phyloP scores from a whole-genome alignment of 2,888 invertebrate genomes.

The Amphipyra berbera region DNA sequence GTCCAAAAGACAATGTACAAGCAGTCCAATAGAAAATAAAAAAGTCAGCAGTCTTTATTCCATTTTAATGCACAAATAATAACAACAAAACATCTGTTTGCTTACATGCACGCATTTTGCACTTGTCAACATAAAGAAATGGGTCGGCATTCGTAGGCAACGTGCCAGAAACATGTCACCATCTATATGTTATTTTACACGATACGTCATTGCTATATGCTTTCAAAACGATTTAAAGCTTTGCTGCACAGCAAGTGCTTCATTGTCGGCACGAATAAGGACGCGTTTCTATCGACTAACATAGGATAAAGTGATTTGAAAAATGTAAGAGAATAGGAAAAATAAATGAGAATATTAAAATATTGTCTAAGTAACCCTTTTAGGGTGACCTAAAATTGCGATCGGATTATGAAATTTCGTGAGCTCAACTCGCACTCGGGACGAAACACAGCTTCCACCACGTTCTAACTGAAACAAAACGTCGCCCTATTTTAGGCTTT shows the following conservation, averaged over 20 bases:
- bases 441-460: not conserved
- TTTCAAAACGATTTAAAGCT: conserved; percentile 10
- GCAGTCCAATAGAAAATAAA: no score
- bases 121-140: conserved; percentile 47
- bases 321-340: not conserved
- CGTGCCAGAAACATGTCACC: conserved; percentile 31
- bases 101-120: conserved; percentile 37
- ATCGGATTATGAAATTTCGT: no score
- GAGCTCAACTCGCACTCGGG: not conserved
- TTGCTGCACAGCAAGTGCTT: not conserved
- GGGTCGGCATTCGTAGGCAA: conserved; percentile 19
- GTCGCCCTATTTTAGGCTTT: conserved; percentile 12
- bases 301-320: not conserved
- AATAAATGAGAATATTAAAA: not conserved
- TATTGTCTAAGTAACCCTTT: not conserved
- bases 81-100: conserved; percentile 28
- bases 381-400: no score
- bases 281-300: not conserved
- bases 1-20: no score
- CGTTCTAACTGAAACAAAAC: conserved; percentile 14
- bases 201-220: conserved; percentile 28
- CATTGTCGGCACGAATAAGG: not conserved
- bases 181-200: conserved; percentile 32
- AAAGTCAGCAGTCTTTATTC: no score
- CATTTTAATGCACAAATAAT: no score